phyloP scores from a whole-genome alignment of 2,113 vertebrate genomes.

The Aphyosemion australe region DNA sequence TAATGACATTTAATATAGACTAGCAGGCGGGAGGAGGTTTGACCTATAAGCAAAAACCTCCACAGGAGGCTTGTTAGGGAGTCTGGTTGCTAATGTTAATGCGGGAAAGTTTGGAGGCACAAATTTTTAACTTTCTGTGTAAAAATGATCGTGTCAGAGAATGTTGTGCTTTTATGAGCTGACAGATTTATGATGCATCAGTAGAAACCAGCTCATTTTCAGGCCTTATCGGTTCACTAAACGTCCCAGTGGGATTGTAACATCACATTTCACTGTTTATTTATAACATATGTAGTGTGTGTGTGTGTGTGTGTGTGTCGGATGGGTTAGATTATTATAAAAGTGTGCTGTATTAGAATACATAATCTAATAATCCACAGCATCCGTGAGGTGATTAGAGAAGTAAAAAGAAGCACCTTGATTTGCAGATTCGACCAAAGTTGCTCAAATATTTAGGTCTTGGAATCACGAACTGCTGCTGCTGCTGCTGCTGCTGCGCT shows the following conservation, averaged over 20 bases:
- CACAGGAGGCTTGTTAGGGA: conserved; percentile 7
- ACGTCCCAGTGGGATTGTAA: neutral
- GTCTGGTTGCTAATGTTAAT: conserved; percentile 4
- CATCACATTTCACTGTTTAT: neutral
- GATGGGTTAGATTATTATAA: no score
- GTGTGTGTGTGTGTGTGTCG: no score
- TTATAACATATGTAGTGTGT: no score
- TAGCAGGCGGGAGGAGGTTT: conserved; percentile 2
- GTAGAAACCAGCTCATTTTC: neutral
- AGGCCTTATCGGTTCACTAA: neutral
- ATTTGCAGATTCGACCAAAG: neutral
- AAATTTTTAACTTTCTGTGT: neutral
- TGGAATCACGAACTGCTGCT: neutral
- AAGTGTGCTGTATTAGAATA: no score
- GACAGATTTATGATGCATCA: neutral
- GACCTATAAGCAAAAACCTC: neutral
- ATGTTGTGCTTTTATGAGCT: neutral
- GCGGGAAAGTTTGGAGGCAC: neutral
- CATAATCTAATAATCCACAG: neutral
- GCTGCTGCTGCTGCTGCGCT: neutral
- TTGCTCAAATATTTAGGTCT: neutral
- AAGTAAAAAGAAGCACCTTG: neutral
- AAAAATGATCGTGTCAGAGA: neutral
- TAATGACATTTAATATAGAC: conserved; percentile 6
- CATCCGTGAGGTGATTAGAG: neutral